These are phyloP conservation scores for Drosophila paranaensis DNA, from an alignment of 2,888 invertebrate genomes.

Conservation along the genomic window DNA sequence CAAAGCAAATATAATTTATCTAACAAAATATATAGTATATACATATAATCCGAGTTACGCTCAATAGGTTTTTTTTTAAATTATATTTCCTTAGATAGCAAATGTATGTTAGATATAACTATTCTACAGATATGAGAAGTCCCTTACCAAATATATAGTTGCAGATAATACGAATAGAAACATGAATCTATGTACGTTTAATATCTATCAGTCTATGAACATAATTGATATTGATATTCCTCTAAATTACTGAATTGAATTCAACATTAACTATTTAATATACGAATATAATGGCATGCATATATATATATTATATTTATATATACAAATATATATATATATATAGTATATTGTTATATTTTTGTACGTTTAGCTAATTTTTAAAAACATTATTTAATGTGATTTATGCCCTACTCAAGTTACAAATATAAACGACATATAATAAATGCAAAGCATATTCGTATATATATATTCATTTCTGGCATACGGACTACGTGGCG, in stretches of 20 bases:
- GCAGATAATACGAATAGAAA: constrained; percentile 20
- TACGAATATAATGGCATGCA: constrained; percentile 34
- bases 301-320: too few species aligned
- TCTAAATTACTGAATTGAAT: constrained; percentile 43
- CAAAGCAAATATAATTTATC: constrained; percentile 7
- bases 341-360: constrained; percentile 69
- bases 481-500: constrained; percentile 16
- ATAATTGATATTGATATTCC: constrained; percentile 40
- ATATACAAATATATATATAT: constrained; percentile 41
- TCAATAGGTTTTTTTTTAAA: constrained; percentile 32
- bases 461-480: not conserved
- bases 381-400: constrained; percentile 78
- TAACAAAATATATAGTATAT: not conserved
- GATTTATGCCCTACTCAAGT: constrained; percentile 75
- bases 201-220: constrained; percentile 21
- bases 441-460: constrained; percentile 60
- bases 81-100: constrained; percentile 25
- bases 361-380: constrained; percentile 81
- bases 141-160: constrained; percentile 47
- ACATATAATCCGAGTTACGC: constrained; percentile 25
- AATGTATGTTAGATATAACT: constrained; percentile 13
- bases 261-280: constrained; percentile 42
- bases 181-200: constrained; percentile 29
- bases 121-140: constrained; percentile 13
- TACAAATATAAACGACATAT: constrained; percentile 66